These are phyloP conservation scores for Heliocidaris erythrogramma DNA, from an alignment of 35 echinoderm and acorn worm genomes.

Conservation along the genomic window DNA sequence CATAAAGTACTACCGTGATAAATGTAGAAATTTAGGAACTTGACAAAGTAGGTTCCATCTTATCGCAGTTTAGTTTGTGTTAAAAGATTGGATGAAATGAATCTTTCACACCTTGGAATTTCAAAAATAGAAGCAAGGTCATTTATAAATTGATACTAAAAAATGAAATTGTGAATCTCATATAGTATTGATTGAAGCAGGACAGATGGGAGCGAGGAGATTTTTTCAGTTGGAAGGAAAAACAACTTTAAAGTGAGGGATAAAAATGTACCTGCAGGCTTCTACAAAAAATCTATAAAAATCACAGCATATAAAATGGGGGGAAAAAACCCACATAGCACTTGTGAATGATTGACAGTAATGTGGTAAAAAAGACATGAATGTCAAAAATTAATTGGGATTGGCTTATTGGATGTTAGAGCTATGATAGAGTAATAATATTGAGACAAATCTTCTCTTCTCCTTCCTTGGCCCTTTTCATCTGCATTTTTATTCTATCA, in stretches of 20 bases:
- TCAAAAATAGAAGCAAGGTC: background rate
- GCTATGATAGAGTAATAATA: too few species aligned
- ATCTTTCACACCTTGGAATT: background rate
- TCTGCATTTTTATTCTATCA: too few species aligned
- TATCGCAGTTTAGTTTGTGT: constrained; percentile 1
- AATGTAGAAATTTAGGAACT: background rate
- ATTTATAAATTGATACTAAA: background rate
- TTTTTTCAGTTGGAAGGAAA: background rate
- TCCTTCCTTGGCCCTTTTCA: too few species aligned
- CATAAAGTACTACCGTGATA: background rate
- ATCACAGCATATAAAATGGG: background rate
- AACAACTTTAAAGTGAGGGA: background rate
- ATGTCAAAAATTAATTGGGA: too few species aligned
- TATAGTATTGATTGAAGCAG: background rate
- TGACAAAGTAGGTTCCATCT: background rate
- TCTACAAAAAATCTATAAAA: background rate
- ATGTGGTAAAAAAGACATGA: too few species aligned
- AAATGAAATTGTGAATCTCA: background rate
- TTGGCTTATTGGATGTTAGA: too few species aligned
- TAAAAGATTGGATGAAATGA: constrained; percentile 18
- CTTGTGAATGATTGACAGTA: background rate
- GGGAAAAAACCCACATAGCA: background rate
- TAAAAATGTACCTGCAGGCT: background rate
- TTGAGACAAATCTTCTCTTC: too few species aligned
- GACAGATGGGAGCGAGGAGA: background rate